phyloP scores from a whole-genome alignment of 2,888 invertebrate genomes.

The Acleris sparsana region DNA sequence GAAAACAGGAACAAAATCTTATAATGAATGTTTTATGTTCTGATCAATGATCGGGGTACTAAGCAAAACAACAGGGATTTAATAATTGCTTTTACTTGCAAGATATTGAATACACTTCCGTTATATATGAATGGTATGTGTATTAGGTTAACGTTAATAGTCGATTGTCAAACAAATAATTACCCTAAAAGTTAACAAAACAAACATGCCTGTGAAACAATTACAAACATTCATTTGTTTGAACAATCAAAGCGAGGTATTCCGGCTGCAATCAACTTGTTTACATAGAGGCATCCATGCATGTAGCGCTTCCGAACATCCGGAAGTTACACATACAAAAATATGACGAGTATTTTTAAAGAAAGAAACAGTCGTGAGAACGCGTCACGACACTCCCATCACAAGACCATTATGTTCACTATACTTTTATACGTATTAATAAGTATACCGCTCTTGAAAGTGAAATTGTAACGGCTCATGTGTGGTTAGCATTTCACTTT shows the following conservation, averaged over 20 bases:
- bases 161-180: too few relatives aligned
- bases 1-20: neutral
- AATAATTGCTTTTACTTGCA: neutral
- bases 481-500: conserved; percentile 28
- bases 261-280: conserved; percentile 13
- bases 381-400: conserved; percentile 11
- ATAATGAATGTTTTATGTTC: too few relatives aligned
- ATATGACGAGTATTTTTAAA: conserved; percentile 14
- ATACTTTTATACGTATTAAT: conserved; percentile 28
- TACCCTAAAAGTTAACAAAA: conserved; percentile 7
- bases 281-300: conserved; percentile 19
- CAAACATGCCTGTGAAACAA: conserved; percentile 11
- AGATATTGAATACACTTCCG: neutral
- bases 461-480: conserved; percentile 24
- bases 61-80: too few relatives aligned
- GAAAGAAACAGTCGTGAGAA: conserved; percentile 23
- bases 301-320: conserved; percentile 27
- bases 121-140: too few relatives aligned
- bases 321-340: conserved; percentile 19
- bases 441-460: conserved; percentile 28
- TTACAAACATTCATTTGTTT: conserved; percentile 25
- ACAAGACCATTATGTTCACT: conserved; percentile 7
- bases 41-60: too few relatives aligned
- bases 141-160: too few relatives aligned
- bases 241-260: conserved; percentile 14